Percentiles rank a stretch among this genome's conserved stretches.
phyloP scores from a whole-genome alignment of 2,888 invertebrate genomes.

The Xestia rhomboidea region DNA sequence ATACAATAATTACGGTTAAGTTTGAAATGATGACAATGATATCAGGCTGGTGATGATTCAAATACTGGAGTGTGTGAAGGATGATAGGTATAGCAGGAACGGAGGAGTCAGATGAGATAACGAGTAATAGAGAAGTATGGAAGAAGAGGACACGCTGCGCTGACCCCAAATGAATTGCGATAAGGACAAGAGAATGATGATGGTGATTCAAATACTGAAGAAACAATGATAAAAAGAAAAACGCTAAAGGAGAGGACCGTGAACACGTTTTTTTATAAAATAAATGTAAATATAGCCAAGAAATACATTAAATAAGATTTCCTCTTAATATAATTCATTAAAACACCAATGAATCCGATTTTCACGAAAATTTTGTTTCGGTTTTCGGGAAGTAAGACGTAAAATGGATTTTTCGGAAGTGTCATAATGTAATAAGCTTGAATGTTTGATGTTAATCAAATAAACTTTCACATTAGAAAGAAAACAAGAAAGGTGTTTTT shows the following conservation, averaged over 20 bases:
- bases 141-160: too few relatives aligned
- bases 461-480: background rate
- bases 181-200: background rate
- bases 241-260: background rate
- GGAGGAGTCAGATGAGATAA: too few relatives aligned
- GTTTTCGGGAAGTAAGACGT: background rate
- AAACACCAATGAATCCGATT: slow-evolving; percentile 19
- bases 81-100: too few relatives aligned
- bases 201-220: background rate
- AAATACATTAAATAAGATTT: slow-evolving; percentile 13
- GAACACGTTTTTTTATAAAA: background rate
- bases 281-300: background rate
- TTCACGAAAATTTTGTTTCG: background rate
- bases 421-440: background rate
- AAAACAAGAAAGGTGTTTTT: background rate
- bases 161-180: too few relatives aligned
- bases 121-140: too few relatives aligned
- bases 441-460: background rate
- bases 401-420: background rate
- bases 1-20: background rate
- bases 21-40: background rate
- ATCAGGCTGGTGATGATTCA: background rate
- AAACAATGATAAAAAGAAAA: background rate
- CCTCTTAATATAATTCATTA: slow-evolving; percentile 12
- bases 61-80: background rate